phyloP scores from a whole-genome alignment of 23 tunicate species.

The Styela clava region DNA sequence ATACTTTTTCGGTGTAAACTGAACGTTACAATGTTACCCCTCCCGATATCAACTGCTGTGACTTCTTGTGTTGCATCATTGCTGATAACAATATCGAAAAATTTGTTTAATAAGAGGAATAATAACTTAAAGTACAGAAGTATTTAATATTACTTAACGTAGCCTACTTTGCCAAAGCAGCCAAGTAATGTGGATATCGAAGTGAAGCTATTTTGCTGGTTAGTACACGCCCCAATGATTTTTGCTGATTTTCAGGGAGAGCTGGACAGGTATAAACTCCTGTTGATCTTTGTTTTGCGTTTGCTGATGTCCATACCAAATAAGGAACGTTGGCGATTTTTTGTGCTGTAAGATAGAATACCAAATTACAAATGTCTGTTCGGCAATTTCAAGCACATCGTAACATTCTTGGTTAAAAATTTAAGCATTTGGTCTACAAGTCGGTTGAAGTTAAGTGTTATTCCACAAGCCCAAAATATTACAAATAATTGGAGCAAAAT shows the following conservation, averaged over 20 bases:
- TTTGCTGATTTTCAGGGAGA: constrained; percentile 27
- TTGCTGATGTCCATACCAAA: constrained; percentile 23
- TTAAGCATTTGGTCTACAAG: no score
- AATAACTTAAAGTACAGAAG: no score
- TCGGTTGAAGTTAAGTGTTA: no score
- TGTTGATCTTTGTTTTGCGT: background rate
- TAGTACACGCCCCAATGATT: background rate
- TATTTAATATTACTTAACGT: no score
- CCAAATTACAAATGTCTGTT: no score
- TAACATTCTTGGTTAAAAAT: no score
- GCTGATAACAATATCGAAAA: constrained; percentile 21
- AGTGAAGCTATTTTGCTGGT: constrained; percentile 29
- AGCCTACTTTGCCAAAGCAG: constrained; percentile 29
- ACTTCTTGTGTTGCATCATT: constrained; percentile 47
- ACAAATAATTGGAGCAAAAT: no score
- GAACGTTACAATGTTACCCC: constrained; percentile 53
- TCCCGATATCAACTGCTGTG: constrained; percentile 56
- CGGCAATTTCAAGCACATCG: no score
- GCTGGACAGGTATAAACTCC: constrained; percentile 35
- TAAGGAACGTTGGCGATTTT: no score
- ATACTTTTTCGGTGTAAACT: constrained; percentile 6
- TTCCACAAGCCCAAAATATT: no score
- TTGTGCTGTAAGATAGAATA: no score
- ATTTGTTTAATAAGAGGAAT: no score
- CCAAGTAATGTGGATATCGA: constrained; percentile 37